Evolutionary conservation across 2,888 invertebrate genomes (phyloP).

Genomic region (Hemicrepidius hirtus): DNA sequence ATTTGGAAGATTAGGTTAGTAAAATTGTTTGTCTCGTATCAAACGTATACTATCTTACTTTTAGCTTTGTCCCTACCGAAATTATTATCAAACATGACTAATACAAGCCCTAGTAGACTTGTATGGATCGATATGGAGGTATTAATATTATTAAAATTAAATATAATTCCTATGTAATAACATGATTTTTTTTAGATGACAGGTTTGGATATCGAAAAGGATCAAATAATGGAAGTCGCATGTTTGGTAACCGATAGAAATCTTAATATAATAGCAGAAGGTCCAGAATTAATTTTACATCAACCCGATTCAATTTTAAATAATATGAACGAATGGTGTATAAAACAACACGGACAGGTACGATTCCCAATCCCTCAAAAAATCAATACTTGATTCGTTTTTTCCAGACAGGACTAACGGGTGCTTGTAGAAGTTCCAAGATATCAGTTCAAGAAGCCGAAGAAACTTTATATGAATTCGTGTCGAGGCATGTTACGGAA

Average conservation of each 20-base stretch:
- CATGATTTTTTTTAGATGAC: constrained; percentile 83
- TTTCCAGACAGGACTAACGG: constrained; percentile 86
- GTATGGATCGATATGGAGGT: constrained; percentile 87
- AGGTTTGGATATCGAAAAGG: constrained; percentile 85
- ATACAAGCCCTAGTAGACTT: constrained; percentile 68
- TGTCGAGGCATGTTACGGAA: constrained; percentile 75
- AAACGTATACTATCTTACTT: background rate
- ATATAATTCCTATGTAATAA: too few species aligned
- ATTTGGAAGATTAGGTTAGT: background rate
- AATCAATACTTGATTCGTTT: constrained; percentile 7
- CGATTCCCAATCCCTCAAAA: too few species aligned
- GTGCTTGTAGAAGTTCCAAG: constrained; percentile 81
- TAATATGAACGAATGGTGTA: constrained; percentile 91
- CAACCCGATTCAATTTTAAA: constrained; percentile 83
- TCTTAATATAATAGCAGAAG: constrained; percentile 84
- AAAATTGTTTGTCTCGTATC: background rate
- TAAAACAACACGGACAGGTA: constrained; percentile 85
- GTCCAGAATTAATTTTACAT: constrained; percentile 85
- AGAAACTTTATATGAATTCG: constrained; percentile 80
- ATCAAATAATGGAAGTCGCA: constrained; percentile 92
- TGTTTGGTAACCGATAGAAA: constrained; percentile 90
- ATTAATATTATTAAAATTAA: constrained; percentile 51
- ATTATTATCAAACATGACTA: background rate
- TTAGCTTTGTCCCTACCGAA: background rate
- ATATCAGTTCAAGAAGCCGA: constrained; percentile 82